Evolutionary conservation across 2,113 vertebrate species (phyloP).

Genomic region (Triplophysa siluroides): DNA sequence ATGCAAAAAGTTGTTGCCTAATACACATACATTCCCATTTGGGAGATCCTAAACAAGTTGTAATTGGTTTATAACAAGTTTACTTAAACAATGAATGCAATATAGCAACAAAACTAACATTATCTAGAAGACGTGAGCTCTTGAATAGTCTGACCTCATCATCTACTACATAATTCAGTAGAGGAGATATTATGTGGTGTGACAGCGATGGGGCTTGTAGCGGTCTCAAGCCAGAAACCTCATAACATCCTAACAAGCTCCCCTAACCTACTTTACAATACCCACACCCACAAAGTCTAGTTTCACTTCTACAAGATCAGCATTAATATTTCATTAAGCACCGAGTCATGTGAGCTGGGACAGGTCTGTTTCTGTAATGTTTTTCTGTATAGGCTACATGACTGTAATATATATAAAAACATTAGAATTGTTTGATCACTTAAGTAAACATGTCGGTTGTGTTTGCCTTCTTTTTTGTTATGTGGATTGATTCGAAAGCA

Average conservation of each 20-base stretch:
- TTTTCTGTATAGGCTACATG: too few relatives aligned
- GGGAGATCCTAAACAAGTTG: too few relatives aligned
- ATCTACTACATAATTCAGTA: slow-evolving; percentile 66
- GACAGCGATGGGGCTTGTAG: slow-evolving; percentile 57
- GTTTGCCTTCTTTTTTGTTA: too few relatives aligned
- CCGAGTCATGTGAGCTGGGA: background rate
- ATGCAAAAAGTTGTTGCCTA: too few relatives aligned
- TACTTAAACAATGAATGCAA: too few relatives aligned
- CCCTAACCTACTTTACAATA: slow-evolving; percentile 19
- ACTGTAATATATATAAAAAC: background rate
- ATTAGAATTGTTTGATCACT: background rate
- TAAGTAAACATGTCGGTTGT: background rate
- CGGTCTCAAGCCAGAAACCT: background rate
- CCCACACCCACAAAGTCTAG: background rate
- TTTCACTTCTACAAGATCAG: background rate
- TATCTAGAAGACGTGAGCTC: background rate
- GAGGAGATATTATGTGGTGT: slow-evolving; percentile 59
- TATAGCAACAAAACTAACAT: background rate
- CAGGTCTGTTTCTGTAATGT: background rate
- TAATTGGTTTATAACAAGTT: too few relatives aligned
- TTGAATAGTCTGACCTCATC: slow-evolving; percentile 67
- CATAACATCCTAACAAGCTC: slow-evolving; percentile 10
- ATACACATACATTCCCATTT: too few relatives aligned
- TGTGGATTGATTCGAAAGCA: background rate
- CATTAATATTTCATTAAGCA: slow-evolving; percentile 16